Conservation (phyloP, 2,797 vertebrate species). For the Miopithecus talapoin region DNA sequence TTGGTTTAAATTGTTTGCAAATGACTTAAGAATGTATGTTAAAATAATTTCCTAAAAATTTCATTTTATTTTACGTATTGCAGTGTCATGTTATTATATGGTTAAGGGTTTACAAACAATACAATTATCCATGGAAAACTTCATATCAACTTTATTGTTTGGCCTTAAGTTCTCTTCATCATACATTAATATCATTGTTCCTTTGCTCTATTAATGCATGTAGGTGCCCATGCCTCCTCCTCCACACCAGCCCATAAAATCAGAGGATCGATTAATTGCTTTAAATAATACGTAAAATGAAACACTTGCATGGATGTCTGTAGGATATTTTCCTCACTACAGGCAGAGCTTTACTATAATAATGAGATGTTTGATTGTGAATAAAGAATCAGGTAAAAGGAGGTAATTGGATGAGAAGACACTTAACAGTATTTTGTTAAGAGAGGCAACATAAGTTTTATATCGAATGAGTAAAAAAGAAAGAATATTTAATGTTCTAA, state of each 20-base stretch:
- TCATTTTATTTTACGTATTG: neutral
- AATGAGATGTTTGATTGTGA: neutral
- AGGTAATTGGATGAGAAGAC: neutral
- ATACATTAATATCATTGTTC: neutral
- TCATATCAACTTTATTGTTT: neutral
- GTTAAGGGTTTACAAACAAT: neutral
- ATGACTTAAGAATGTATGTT: neutral
- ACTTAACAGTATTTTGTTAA: neutral
- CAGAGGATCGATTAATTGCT: neutral
- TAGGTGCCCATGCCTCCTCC: neutral
- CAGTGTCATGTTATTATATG: neutral
- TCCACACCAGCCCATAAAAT: neutral
- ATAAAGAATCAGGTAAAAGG: neutral
- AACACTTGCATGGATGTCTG: neutral
- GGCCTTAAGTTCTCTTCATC: neutral
- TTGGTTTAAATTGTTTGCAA: constrained; percentile 10
- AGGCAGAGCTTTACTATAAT: neutral
- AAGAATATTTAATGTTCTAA: neutral
- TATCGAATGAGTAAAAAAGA: neutral
- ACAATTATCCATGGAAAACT: neutral
- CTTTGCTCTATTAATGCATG: neutral
- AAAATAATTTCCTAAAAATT: neutral
- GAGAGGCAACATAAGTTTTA: neutral
- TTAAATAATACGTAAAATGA: neutral
- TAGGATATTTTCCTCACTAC: neutral